A percentile compares a stretch with the other conserved stretches of the same genome.
Evolutionary conservation across 1,140 invertebrate species (phyloP).

Genomic region (Leptoteleia sp.): DNA sequence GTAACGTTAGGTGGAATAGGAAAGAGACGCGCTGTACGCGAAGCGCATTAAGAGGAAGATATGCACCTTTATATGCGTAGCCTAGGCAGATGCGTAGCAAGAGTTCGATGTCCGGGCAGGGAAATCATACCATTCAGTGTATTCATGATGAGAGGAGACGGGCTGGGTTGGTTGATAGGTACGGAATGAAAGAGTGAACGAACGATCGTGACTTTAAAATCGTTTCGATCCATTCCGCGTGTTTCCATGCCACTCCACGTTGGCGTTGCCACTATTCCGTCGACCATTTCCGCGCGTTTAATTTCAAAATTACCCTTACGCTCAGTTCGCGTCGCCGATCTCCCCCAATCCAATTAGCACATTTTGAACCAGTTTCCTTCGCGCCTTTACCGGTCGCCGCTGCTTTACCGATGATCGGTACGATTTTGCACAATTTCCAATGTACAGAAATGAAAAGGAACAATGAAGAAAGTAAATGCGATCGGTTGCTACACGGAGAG

Average conservation of each 20-base stretch:
- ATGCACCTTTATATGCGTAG: constrained; percentile 59
- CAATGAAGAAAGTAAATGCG: too few relatives aligned
- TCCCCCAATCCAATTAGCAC: too few relatives aligned
- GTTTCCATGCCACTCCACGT: constrained; percentile 22
- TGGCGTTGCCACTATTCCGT: not conserved
- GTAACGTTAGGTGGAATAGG: too few relatives aligned
- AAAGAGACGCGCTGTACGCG: too few relatives aligned
- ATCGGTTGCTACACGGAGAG: too few relatives aligned
- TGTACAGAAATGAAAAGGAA: too few relatives aligned
- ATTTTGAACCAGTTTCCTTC: too few relatives aligned
- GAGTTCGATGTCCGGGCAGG: constrained; percentile 73
- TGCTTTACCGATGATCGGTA: too few relatives aligned
- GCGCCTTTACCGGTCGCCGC: too few relatives aligned
- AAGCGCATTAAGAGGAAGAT: constrained; percentile 10
- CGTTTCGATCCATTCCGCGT: constrained; percentile 47
- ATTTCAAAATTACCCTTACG: too few relatives aligned
- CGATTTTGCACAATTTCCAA: too few relatives aligned
- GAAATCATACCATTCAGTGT: constrained; percentile 70
- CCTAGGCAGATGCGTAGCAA: constrained; percentile 62
- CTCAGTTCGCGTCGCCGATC: too few relatives aligned
- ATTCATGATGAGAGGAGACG: constrained; percentile 64
- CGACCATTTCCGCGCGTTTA: constrained; percentile 9
- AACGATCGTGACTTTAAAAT: constrained; percentile 48
- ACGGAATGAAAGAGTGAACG: constrained; percentile 56
- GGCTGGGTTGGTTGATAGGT: constrained; percentile 44